Conservation (phyloP, 2,797 vertebrate genomes). For the Nyctalus aviator region DNA sequence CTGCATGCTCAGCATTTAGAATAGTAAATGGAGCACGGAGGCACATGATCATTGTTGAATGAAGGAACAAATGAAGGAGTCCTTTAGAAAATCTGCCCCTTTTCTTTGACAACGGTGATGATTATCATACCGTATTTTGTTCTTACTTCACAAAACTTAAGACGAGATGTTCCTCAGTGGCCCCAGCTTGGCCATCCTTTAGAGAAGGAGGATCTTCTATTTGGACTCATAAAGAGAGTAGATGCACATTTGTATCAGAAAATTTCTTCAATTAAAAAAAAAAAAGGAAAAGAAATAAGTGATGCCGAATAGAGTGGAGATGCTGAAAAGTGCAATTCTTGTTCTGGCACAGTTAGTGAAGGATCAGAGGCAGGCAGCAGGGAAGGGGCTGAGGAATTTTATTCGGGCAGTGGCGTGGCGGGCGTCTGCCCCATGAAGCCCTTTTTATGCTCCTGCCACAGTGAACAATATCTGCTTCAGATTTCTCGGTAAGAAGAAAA, state of each 20-base stretch:
- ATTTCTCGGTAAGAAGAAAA: slow-evolving; percentile 39
- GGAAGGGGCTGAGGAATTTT: background rate
- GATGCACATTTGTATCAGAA: background rate
- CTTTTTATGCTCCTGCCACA: background rate
- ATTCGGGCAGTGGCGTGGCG: background rate
- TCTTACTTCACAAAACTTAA: background rate
- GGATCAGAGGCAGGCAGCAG: background rate
- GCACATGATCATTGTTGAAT: background rate
- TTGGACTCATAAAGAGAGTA: background rate
- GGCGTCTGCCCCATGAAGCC: background rate
- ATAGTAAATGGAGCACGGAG: background rate
- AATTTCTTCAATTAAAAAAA: background rate
- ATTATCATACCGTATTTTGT: background rate
- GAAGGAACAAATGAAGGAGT: background rate
- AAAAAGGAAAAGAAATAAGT: background rate
- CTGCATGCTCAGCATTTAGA: background rate
- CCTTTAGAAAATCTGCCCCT: background rate
- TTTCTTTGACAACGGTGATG: background rate
- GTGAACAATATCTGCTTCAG: slow-evolving; percentile 3
- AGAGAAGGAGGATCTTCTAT: background rate
- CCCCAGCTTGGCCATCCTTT: background rate
- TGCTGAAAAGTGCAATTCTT: background rate
- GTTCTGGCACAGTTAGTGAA: background rate
- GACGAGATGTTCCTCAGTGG: background rate
- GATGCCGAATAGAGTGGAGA: background rate